A percentile compares a stretch with the other conserved stretches of the same genome.
These are phyloP conservation scores for Mylabris phalerata DNA, from an alignment of 1,140 invertebrate genomes.

Conservation along the genomic window DNA sequence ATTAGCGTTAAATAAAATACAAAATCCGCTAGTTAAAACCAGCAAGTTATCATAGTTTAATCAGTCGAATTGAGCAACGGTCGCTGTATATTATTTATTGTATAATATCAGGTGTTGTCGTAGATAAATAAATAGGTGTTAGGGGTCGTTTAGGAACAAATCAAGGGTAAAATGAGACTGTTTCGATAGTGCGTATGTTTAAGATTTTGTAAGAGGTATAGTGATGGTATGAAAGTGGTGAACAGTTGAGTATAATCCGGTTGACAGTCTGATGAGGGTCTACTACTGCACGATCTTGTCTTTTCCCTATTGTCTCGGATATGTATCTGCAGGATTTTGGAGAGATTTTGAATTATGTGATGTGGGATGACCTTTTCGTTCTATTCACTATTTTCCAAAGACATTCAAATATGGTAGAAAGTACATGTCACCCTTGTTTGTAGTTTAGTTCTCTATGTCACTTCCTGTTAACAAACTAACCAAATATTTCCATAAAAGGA, in stretches of 20 bases:
- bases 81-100: no score
- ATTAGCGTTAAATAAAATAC: no score
- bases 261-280: slow-evolving; percentile 15
- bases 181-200: slow-evolving; percentile 10
- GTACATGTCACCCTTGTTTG: slow-evolving; percentile 11
- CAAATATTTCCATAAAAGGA: no score
- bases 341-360: slow-evolving; percentile 17
- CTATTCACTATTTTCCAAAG: slow-evolving; percentile 14
- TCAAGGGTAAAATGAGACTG: slow-evolving; percentile 12
- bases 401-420: slow-evolving; percentile 16
- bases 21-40: no score
- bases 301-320: slow-evolving; percentile 15
- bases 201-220: slow-evolving; percentile 6
- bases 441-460: neutral
- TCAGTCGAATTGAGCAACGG: no score
- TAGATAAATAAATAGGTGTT: slow-evolving; percentile 10
- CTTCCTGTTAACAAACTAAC: no score
- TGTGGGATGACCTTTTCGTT: slow-evolving; percentile 14
- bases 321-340: slow-evolving; percentile 13
- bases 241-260: slow-evolving; percentile 11
- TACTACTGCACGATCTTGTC: slow-evolving; percentile 10
- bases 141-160: slow-evolving; percentile 11
- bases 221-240: neutral
- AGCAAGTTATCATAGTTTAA: no score
- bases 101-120: slow-evolving; percentile 9